Evolutionary conservation across 2,888 invertebrate species (phyloP).

Genomic region (Spodoptera littoralis): DNA sequence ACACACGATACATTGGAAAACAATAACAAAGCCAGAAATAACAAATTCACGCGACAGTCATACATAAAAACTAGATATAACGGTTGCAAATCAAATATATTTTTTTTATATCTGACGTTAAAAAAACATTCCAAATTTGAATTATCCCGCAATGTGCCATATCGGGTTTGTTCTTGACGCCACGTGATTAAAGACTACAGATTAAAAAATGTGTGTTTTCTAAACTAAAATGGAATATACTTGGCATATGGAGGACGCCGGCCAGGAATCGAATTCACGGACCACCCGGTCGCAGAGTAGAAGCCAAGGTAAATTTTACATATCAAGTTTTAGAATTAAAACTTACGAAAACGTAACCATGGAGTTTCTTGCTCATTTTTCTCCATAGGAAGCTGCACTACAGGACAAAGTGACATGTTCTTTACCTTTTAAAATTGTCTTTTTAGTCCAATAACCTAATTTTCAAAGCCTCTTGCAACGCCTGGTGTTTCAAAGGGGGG

Average conservation of each 20-base stretch:
- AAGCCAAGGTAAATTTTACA: constrained; percentile 73
- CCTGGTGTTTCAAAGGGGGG: too few species aligned
- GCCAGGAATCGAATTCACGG: constrained; percentile 70
- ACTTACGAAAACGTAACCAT: too few species aligned
- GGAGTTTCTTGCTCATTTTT: too few species aligned
- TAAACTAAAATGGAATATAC: constrained; percentile 83
- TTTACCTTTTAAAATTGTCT: too few species aligned
- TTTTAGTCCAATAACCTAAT: too few species aligned
- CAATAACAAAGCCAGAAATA: constrained; percentile 20
- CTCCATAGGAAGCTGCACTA: too few species aligned
- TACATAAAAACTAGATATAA: constrained; percentile 3
- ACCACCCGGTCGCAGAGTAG: constrained; percentile 67
- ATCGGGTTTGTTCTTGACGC: constrained; percentile 65
- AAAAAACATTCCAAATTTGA: constrained; percentile 26
- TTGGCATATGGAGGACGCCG: constrained; percentile 83
- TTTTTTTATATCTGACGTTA: background rate
- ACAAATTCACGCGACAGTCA: constrained; percentile 18
- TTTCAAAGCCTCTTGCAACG: too few species aligned
- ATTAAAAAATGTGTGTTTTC: constrained; percentile 38
- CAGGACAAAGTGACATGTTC: too few species aligned
- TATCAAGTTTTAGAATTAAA: too few species aligned
- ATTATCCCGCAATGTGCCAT: constrained; percentile 63
- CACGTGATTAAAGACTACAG: constrained; percentile 56
- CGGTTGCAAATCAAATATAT: too few species aligned
- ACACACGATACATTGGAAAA: constrained; percentile 33